phyloP scores from a whole-genome alignment of 2,113 vertebrate genomes.

The Pseudorhombus dupliciocellatus region DNA sequence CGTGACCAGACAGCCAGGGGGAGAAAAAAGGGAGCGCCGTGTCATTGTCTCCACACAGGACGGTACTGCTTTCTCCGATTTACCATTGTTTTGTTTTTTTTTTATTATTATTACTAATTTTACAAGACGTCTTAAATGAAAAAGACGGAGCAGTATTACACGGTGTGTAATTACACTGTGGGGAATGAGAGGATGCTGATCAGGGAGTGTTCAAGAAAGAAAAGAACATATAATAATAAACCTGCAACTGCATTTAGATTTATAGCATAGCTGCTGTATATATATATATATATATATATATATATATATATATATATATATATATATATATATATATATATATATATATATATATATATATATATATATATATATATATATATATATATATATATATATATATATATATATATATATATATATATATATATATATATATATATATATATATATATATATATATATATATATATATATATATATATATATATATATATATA shows the following conservation, averaged over 20 bases:
- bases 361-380: too few relatives aligned
- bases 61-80: constrained; percentile 55
- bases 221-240: constrained; percentile 23
- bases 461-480: too few relatives aligned
- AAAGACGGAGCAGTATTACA: constrained; percentile 11
- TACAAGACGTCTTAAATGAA: constrained; percentile 17
- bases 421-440: too few relatives aligned
- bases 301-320: not conserved
- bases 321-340: not conserved
- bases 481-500: too few relatives aligned
- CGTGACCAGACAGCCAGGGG: constrained; percentile 75
- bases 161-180: constrained; percentile 19
- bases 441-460: too few relatives aligned
- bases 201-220: constrained; percentile 2
- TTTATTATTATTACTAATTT: not conserved
- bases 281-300: not conserved
- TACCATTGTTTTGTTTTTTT: not conserved
- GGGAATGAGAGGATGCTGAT: constrained; percentile 22
- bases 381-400: too few relatives aligned
- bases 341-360: too few relatives aligned
- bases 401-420: too few relatives aligned
- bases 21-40: constrained; percentile 51
- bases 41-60: constrained; percentile 49
- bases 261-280: not conserved
- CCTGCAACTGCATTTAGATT: constrained; percentile 25